These are phyloP conservation scores for Andrena fulva DNA, from an alignment of 2,888 invertebrate species.

Conservation along the genomic window DNA sequence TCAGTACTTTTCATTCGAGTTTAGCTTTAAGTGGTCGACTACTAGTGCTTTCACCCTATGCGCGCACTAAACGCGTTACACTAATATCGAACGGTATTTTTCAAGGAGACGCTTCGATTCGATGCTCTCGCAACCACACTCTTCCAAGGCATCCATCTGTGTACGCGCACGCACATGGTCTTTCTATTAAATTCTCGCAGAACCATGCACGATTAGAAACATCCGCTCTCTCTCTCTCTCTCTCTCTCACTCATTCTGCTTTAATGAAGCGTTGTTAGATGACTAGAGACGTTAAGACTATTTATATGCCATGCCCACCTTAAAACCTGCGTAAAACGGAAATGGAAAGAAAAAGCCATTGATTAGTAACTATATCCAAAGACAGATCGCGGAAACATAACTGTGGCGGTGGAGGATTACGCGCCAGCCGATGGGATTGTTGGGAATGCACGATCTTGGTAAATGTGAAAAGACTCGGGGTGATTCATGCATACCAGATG, in stretches of 20 bases:
- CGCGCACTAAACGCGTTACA: background rate
- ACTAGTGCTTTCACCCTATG: no score
- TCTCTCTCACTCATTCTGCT: slow-evolving; percentile 53
- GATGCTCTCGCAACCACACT: background rate
- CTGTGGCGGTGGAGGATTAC: no score
- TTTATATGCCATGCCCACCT: slow-evolving; percentile 75
- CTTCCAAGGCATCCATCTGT: background rate
- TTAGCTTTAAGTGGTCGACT: no score
- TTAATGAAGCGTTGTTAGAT: slow-evolving; percentile 81
- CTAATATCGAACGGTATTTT: background rate
- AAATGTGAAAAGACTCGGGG: no score
- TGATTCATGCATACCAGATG: no score
- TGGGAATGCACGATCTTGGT: no score
- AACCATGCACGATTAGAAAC: slow-evolving; percentile 76
- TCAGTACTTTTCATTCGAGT: no score
- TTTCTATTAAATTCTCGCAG: slow-evolving; percentile 51
- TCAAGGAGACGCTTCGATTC: background rate
- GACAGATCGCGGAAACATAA: background rate
- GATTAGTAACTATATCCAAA: slow-evolving; percentile 63
- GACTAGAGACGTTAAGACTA: slow-evolving; percentile 82
- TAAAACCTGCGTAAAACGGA: slow-evolving; percentile 77
- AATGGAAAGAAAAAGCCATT: slow-evolving; percentile 65
- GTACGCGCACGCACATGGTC: background rate
- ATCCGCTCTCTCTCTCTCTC: slow-evolving; percentile 36
- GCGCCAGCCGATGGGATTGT: no score